Conservation (phyloP, 2,797 vertebrate species). For the Cyclopterus lumpus region DNA sequence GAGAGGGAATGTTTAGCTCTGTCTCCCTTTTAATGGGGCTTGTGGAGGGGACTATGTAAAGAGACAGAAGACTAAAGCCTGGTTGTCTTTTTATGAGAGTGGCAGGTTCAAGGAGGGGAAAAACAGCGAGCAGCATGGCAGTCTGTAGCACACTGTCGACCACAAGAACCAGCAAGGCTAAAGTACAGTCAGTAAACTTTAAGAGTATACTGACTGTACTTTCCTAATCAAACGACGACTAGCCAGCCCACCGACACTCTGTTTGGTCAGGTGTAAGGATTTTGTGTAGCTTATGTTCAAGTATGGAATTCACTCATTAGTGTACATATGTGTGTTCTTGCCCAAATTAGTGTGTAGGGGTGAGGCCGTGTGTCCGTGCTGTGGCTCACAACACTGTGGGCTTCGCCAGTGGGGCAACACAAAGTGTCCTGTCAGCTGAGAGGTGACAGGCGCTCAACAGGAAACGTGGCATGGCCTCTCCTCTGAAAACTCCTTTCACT, state of each 20-base stretch:
- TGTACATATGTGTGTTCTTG: constrained; percentile 9
- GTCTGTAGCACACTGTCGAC: constrained; percentile 9
- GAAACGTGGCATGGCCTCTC: constrained; percentile 64
- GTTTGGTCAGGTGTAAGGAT: background rate
- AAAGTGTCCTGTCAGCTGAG: constrained; percentile 68
- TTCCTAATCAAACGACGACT: constrained; percentile 23
- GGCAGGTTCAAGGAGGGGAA: constrained; percentile 50
- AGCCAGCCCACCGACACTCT: background rate
- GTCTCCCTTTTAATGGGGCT: constrained; percentile 31
- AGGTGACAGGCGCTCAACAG: constrained; percentile 70
- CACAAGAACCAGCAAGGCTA: constrained; percentile 24
- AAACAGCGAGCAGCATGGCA: constrained; percentile 21
- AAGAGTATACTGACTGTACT: constrained; percentile 29
- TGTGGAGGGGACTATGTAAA: constrained; percentile 21
- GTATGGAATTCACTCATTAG: constrained; percentile 18
- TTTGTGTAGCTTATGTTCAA: constrained; percentile 6
- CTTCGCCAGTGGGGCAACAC: constrained; percentile 58
- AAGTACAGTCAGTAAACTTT: constrained; percentile 13
- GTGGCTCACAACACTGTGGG: constrained; percentile 52
- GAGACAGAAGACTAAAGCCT: constrained; percentile 45
- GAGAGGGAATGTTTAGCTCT: constrained; percentile 41
- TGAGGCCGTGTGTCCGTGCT: constrained; percentile 30
- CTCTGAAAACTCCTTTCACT: constrained; percentile 62
- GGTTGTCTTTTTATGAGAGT: constrained; percentile 61
- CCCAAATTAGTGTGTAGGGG: constrained; percentile 15